Base-by-base conservation (phyloP, 2,888 invertebrate genomes). In the Rotaria sp. region DNA sequence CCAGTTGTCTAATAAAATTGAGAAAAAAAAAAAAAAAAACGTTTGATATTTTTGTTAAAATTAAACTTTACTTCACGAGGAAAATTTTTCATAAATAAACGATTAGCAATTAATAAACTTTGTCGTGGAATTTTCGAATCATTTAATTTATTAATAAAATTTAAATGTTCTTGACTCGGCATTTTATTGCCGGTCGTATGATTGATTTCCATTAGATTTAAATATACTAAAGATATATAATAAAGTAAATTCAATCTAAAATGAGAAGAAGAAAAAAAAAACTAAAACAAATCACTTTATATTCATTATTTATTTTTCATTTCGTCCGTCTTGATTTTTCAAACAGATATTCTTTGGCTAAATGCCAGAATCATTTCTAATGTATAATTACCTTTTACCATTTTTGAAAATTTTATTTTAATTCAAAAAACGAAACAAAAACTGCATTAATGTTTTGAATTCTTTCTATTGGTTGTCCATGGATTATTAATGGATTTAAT, bases 81-180 rank as follows among this genome's bases (percentile, higher is more conserved):
- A 45, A 80, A 80, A 80, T 80, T 80, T 80, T 80, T 80, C 80
- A 80, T 45, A 80, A 80, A 80, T 15, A 80, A 45, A 45, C 80
- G 41, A 45, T 80, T 80, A 10, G n/a, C 41, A 80, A 80, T 80
- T 21, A 67, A 67, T 26, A 45, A n/a, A 45, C n/a, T 80, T 80
- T 45, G 45, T n/a, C 45, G 45, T 45, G 80, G 80, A 80, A 80
- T 80, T 80, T 80, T 80, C 3, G 41, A 18, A 45, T 80, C 80
- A 80, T 80, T 67, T 67, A 67, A 21, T 67, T 67, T 67, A 67
- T 67, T 67, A 18, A 67, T 67, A 35, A 67, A 67, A 67, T 35
- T 67, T 35, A 67, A 67, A 67, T 67, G 67, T 38, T 67, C 67
- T 67, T 67, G 67, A 67, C 67, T 67, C 67, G 67, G 67, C 67